phyloP scores from a whole-genome alignment of 2,113 vertebrate genomes.

The Charadrius vociferus region DNA sequence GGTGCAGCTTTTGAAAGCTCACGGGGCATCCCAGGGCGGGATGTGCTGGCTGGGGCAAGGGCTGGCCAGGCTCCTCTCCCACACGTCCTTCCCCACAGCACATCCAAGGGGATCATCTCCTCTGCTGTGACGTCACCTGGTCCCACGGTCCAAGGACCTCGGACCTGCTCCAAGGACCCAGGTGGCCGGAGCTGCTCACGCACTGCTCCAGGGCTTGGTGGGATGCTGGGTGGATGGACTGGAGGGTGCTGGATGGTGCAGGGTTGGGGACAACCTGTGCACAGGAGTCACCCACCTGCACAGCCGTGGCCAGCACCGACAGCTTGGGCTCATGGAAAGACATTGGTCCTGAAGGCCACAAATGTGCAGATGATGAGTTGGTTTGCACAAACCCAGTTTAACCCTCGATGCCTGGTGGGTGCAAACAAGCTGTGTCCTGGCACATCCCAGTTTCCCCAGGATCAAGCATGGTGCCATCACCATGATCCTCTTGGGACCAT shows the following conservation, averaged over 20 bases:
- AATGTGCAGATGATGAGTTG: not conserved
- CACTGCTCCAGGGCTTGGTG: rapidly evolving
- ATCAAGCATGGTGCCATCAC: rapidly evolving
- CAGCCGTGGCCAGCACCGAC: not conserved
- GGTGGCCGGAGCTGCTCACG: rapidly evolving
- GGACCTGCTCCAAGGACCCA: not conserved
- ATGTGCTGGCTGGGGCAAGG: no score
- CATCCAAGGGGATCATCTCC: not conserved
- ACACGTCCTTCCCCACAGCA: not conserved
- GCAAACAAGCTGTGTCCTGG: not conserved
- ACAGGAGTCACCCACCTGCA: rapidly evolving
- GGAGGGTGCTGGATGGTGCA: not conserved
- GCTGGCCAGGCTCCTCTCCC: not conserved
- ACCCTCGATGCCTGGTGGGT: rapidly evolving
- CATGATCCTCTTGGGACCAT: not conserved
- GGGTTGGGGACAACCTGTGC: rapidly evolving
- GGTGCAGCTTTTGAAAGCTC: not conserved
- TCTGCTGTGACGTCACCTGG: rapidly evolving
- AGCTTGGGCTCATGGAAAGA: rapidly evolving
- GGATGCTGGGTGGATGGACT: not conserved
- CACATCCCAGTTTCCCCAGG: not conserved
- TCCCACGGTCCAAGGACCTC: not conserved
- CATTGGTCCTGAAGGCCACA: rapidly evolving
- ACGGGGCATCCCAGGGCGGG: not conserved
- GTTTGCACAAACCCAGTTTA: rapidly evolving